Conservation (phyloP, 2,797 vertebrate genomes). For the Percopsis omiscomaycus region DNA sequence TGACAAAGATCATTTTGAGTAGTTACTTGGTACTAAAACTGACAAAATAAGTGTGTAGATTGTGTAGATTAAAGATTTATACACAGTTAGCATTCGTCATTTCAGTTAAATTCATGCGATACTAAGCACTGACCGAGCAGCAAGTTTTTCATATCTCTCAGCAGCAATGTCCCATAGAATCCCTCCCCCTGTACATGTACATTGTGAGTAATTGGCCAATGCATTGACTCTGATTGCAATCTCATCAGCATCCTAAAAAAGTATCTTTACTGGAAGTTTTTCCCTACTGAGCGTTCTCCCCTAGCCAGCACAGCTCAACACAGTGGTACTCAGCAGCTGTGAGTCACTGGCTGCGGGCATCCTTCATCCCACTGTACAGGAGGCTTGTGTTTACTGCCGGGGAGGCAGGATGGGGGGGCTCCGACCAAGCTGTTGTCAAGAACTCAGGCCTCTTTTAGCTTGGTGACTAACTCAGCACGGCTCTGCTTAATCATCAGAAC, state of each 20-base stretch:
- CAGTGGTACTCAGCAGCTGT: constrained; percentile 57
- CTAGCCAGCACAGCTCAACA: constrained; percentile 24
- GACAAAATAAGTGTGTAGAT: neutral
- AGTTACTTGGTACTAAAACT: neutral
- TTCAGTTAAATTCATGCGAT: neutral
- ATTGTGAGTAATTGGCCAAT: constrained; percentile 40
- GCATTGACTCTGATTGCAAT: constrained; percentile 48
- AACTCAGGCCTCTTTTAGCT: constrained; percentile 63
- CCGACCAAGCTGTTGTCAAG: constrained; percentile 69
- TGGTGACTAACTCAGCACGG: constrained; percentile 68
- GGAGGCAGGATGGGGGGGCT: constrained; percentile 51
- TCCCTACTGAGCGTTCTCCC: constrained; percentile 42
- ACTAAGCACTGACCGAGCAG: too few species aligned
- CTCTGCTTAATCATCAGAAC: constrained; percentile 59
- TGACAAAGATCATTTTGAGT: neutral
- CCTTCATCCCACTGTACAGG: constrained; percentile 48
- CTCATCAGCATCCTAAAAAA: constrained; percentile 53
- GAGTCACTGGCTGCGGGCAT: constrained; percentile 63
- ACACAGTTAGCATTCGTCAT: neutral
- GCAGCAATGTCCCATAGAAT: constrained; percentile 16
- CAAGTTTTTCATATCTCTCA: neutral
- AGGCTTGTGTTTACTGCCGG: constrained; percentile 62
- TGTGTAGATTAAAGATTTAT: neutral
- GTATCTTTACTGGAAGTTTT: constrained; percentile 49
- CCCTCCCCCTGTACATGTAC: constrained; percentile 1